Conservation (phyloP, 2,113 vertebrate species). For the Procapra przewalskii region DNA sequence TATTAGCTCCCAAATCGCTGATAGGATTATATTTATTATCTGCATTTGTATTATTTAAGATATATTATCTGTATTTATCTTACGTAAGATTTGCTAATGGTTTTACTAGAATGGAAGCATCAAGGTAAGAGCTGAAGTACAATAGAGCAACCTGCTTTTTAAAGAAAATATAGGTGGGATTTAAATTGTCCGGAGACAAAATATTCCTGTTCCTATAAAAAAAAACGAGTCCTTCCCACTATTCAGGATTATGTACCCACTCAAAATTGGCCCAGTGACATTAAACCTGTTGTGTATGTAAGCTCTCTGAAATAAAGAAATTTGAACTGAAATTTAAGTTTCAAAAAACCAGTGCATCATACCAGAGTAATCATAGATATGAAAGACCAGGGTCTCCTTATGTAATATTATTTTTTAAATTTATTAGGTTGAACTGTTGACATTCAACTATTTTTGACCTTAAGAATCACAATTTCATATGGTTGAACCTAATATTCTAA, state of each 20-base stretch:
- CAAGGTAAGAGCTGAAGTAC: background rate
- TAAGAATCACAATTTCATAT: background rate
- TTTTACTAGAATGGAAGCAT: constrained; percentile 11
- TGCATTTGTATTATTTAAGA: background rate
- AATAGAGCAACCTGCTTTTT: background rate
- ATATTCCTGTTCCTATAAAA: background rate
- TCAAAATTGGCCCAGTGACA: background rate
- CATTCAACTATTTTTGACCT: background rate
- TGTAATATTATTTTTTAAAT: background rate
- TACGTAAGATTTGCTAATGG: background rate
- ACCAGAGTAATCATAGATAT: background rate
- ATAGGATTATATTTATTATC: background rate
- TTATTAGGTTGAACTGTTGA: background rate
- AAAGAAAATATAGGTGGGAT: background rate
- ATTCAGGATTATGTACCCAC: background rate
- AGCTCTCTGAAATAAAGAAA: background rate
- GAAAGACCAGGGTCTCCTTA: background rate
- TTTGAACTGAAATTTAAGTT: background rate
- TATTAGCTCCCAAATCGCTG: background rate
- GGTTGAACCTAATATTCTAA: background rate
- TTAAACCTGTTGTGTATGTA: background rate
- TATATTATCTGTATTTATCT: background rate
- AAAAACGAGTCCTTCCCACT: background rate
- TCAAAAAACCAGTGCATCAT: background rate
- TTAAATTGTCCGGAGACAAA: background rate